A percentile compares a stretch with the other conserved stretches of the same genome.
Conservation (phyloP, 1,140 invertebrate genomes). For the Drosophila sucinea region DNA sequence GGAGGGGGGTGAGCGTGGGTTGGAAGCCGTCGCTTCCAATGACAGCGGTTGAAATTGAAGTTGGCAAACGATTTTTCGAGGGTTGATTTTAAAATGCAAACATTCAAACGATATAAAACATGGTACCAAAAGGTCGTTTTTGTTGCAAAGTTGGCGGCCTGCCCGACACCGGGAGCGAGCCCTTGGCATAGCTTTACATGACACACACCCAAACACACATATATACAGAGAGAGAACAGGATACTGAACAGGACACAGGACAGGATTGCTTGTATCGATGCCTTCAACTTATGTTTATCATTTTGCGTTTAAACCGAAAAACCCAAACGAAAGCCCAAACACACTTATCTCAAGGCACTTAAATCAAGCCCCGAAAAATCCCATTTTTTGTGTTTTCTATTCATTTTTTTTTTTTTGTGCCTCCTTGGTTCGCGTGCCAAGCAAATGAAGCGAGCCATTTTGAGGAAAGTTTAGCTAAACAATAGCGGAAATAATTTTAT, state of each 20-base stretch:
- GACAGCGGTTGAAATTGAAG: constrained; percentile 77
- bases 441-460: constrained; percentile 49
- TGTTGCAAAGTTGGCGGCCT: constrained; percentile 42
- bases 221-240: constrained; percentile 11
- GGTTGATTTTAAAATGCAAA: constrained; percentile 81
- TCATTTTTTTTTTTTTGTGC: constrained; percentile 8
- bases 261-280: constrained; percentile 7
- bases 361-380: constrained; percentile 60
- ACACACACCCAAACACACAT: constrained; percentile 25
- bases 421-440: constrained; percentile 54
- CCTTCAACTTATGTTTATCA: constrained; percentile 71
- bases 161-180: constrained; percentile 10
- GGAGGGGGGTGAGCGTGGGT: constrained; percentile 7
- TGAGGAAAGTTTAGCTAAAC: constrained; percentile 49
- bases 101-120: constrained; percentile 49
- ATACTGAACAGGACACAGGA: constrained; percentile 26
- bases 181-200: constrained; percentile 65
- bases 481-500: constrained; percentile 76
- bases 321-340: constrained; percentile 56
- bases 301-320: constrained; percentile 54
- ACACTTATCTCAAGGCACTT: constrained; percentile 69
- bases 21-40: constrained; percentile 51
- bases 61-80: constrained; percentile 73
- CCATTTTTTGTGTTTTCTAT: background rate
- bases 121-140: constrained; percentile 38